phyloP scores from a whole-genome alignment of 2,888 invertebrate species.

The Drosophila fungiperda region DNA sequence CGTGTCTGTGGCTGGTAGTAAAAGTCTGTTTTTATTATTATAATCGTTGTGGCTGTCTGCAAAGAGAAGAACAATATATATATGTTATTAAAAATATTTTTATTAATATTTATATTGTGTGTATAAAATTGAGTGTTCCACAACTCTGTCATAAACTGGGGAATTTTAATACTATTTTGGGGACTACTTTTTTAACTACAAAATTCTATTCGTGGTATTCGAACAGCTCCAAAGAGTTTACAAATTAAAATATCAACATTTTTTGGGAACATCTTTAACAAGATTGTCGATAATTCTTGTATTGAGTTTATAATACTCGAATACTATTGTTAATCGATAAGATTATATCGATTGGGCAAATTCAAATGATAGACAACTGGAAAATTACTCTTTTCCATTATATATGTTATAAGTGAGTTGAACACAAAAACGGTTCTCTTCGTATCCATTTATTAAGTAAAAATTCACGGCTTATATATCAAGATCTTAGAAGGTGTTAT shows the following conservation, averaged over 20 bases:
- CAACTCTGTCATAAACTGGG: not conserved
- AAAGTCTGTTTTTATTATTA: conserved; percentile 14
- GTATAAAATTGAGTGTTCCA: too few species aligned
- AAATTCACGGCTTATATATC: not conserved
- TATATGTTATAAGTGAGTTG: not conserved
- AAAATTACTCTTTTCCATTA: not conserved
- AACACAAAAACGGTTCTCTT: not conserved
- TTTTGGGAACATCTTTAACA: not conserved
- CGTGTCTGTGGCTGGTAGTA: not conserved
- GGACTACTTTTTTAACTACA: not conserved
- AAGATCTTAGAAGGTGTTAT: not conserved
- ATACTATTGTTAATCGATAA: not conserved
- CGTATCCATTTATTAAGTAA: not conserved
- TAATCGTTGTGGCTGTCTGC: conserved; percentile 17
- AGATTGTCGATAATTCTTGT: not conserved
- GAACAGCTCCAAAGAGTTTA: not conserved
- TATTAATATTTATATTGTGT: not conserved
- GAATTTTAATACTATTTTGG: not conserved
- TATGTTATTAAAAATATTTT: conserved; percentile 11
- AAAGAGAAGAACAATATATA: conserved; percentile 38
- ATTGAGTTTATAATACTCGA: not conserved
- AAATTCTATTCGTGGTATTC: not conserved
- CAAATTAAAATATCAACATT: not conserved
- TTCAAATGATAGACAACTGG: not conserved
- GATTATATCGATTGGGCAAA: not conserved